A percentile compares a stretch with the other conserved stretches of the same genome.
phyloP scores from a whole-genome alignment of 2,797 vertebrate species.

The Lacerta bilineata region DNA sequence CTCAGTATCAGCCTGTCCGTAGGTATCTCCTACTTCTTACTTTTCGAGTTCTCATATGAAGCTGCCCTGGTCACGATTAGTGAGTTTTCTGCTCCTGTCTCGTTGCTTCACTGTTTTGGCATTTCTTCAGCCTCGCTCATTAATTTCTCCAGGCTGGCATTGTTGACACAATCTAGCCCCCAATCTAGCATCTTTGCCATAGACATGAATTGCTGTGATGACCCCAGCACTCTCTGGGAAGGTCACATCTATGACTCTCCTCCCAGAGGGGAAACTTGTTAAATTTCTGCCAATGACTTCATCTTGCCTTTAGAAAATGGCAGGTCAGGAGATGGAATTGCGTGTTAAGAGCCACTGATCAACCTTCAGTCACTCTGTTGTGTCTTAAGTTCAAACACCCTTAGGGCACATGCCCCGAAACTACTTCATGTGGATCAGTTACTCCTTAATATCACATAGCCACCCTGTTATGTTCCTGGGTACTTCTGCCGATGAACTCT shows the following conservation, averaged over 20 bases:
- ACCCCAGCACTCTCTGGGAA: not conserved
- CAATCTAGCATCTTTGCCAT: not conserved
- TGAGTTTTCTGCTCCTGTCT: not conserved
- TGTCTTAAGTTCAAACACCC: not conserved
- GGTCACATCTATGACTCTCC: not conserved
- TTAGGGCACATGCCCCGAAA: not conserved
- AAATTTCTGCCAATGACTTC: not conserved
- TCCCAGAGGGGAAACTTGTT: not conserved
- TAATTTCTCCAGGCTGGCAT: not conserved
- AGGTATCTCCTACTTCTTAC: not conserved
- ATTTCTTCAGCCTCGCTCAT: not conserved
- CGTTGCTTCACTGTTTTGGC: not conserved
- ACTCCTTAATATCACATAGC: not conserved
- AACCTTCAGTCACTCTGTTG: not conserved
- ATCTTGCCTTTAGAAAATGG: constrained; percentile 6
- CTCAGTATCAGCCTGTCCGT: not conserved
- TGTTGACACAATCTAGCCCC: not conserved
- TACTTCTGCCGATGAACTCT: not conserved
- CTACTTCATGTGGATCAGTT: not conserved
- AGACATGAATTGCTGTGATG: not conserved
- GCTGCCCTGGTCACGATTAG: too few relatives aligned
- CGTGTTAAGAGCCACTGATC: not conserved
- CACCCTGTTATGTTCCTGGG: not conserved
- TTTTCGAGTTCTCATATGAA: not conserved
- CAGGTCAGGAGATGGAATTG: not conserved